phyloP scores from a whole-genome alignment of 2,113 vertebrate genomes.

The Corythornis madagascariensis region DNA sequence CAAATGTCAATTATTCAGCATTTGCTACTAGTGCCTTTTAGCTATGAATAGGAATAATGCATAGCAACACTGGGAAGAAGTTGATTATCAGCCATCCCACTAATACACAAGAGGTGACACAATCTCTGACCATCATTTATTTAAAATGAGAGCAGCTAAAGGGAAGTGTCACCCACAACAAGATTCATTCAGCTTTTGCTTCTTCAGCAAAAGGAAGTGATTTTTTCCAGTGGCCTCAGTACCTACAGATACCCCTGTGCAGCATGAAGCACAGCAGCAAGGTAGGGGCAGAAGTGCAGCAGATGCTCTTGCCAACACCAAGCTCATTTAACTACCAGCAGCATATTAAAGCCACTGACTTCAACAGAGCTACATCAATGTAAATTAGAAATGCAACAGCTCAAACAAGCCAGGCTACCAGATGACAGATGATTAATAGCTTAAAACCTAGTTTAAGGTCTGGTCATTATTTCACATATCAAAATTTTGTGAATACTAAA shows the following conservation, averaged over 20 bases:
- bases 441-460: not conserved
- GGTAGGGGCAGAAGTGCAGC: not conserved
- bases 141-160: not conserved
- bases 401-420: conserved; percentile 4
- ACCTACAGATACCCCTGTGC: not conserved
- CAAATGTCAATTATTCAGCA: conserved; percentile 27
- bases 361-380: not conserved
- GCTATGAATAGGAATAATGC: not conserved
- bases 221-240: not conserved
- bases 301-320: not conserved
- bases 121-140: not conserved
- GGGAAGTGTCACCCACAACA: not conserved
- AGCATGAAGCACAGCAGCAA: not conserved
- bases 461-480: not conserved
- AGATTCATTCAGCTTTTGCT: not conserved
- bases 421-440: conserved; percentile 37
- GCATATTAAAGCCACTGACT: not conserved
- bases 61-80: not conserved
- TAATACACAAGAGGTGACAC: not conserved
- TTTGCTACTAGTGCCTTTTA: not conserved
- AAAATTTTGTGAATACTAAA: not conserved
- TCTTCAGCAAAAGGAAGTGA: not conserved
- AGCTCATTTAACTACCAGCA: not conserved
- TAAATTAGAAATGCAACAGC: not conserved
- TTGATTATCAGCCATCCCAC: not conserved